Evolutionary conservation across 1,140 invertebrate genomes (phyloP).

Genomic region (Macrobrachium nipponense): DNA sequence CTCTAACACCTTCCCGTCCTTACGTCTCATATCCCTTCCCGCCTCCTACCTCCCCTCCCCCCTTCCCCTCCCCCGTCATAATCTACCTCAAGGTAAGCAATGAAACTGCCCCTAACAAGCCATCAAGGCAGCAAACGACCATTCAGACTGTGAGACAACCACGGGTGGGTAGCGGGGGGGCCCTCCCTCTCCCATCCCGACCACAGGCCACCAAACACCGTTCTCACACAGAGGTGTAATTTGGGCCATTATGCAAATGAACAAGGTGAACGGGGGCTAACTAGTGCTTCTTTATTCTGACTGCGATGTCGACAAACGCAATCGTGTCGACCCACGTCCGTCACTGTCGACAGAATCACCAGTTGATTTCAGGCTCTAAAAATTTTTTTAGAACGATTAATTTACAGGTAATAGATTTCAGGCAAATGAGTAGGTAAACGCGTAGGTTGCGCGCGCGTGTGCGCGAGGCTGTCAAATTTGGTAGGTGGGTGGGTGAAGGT

Average conservation of each 20-base stretch:
- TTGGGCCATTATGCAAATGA: slow-evolving; percentile 26
- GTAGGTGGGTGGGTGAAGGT: no score
- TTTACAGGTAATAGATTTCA: no score
- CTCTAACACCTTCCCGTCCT: not conserved
- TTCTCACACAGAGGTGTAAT: slow-evolving; percentile 8
- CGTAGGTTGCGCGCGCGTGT: no score
- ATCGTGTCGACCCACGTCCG: no score
- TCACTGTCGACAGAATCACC: no score
- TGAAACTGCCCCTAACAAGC: no score
- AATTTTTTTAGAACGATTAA: no score
- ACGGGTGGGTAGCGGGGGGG: not conserved
- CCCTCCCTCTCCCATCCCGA: no score
- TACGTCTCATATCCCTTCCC: not conserved
- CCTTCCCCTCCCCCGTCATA: not conserved
- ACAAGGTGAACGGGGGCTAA: slow-evolving; percentile 14
- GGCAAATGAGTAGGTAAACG: no score
- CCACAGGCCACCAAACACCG: not conserved
- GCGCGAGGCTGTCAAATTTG: no score
- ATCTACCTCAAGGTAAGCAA: not conserved
- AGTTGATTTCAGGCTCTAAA: no score
- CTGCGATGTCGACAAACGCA: slow-evolving; percentile 28
- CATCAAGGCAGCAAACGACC: no score
- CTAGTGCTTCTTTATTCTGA: slow-evolving; percentile 9
- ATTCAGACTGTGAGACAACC: not conserved
- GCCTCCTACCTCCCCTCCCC: not conserved